Evolutionary conservation across 2,113 vertebrate species (phyloP).

Genomic region (Macaca nemestrina): DNA sequence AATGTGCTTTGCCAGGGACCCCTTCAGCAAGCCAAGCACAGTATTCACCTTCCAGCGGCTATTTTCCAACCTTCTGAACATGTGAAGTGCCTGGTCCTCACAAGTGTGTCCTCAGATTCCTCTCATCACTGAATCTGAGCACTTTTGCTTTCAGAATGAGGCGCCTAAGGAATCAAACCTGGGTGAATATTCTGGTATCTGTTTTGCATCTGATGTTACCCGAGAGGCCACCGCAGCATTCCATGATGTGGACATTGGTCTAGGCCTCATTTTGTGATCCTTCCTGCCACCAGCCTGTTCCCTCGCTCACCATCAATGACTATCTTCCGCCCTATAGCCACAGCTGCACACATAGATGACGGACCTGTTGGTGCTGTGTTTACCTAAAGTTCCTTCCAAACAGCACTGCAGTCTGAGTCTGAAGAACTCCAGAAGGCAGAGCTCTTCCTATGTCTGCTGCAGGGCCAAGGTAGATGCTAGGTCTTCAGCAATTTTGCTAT

Average conservation of each 20-base stretch:
- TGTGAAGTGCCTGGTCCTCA: too few relatives aligned
- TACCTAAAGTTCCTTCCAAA: neutral
- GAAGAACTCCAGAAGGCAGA: neutral
- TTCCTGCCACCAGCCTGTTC: rapidly evolving
- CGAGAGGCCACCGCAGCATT: neutral
- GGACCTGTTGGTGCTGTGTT: neutral
- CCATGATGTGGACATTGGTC: neutral
- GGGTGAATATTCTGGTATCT: neutral
- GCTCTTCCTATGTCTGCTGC: neutral
- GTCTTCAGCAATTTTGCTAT: neutral
- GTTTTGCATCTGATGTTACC: neutral
- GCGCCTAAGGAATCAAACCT: neutral
- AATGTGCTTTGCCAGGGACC: too few relatives aligned
- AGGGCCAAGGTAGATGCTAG: neutral
- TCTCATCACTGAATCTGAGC: neutral
- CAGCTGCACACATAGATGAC: too few relatives aligned
- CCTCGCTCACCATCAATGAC: neutral
- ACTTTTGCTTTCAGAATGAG: neutral
- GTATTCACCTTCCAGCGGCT: too few relatives aligned
- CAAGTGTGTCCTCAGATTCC: neutral
- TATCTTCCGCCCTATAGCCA: neutral
- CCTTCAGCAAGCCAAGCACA: too few relatives aligned
- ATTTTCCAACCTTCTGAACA: too few relatives aligned
- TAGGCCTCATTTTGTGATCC: neutral
- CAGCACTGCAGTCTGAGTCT: neutral